Evolutionary conservation across 2,888 invertebrate species (phyloP).

Genomic region (Orthosia cruda): DNA sequence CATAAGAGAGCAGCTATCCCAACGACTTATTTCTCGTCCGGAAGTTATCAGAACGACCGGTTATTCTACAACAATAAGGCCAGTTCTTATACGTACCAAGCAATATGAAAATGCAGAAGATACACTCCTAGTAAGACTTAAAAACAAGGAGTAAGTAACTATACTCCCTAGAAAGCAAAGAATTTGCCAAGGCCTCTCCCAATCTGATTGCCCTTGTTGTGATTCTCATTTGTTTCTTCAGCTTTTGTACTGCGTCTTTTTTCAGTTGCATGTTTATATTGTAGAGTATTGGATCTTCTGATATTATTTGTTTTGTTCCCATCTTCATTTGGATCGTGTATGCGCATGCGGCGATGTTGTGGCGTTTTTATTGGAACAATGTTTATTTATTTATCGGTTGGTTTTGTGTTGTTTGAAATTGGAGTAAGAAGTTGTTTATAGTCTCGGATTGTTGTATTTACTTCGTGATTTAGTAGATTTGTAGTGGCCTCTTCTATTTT

Average conservation of each 20-base stretch:
- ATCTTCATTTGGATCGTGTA: constrained; percentile 70
- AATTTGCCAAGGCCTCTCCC: background rate
- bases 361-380: constrained; percentile 62
- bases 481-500: constrained; percentile 5
- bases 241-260: background rate
- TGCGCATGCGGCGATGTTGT: constrained; percentile 63
- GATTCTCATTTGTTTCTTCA: background rate
- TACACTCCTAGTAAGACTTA: background rate
- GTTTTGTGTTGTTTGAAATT: constrained; percentile 63
- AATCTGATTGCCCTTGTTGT: background rate
- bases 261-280: background rate
- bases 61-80: constrained; percentile 79
- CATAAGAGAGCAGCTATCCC: constrained; percentile 81
- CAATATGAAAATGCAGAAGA: constrained; percentile 14
- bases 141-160: background rate
- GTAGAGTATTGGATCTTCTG: constrained; percentile 31
- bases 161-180: background rate
- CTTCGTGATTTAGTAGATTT: constrained; percentile 29
- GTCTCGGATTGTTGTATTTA: constrained; percentile 48
- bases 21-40: constrained; percentile 86
- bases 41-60: constrained; percentile 88
- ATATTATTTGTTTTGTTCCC: background rate
- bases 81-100: constrained; percentile 65
- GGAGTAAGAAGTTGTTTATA: constrained; percentile 65
- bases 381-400: constrained; percentile 61